Conservation (phyloP, 1,140 invertebrate species). For the Apis laboriosa region DNA sequence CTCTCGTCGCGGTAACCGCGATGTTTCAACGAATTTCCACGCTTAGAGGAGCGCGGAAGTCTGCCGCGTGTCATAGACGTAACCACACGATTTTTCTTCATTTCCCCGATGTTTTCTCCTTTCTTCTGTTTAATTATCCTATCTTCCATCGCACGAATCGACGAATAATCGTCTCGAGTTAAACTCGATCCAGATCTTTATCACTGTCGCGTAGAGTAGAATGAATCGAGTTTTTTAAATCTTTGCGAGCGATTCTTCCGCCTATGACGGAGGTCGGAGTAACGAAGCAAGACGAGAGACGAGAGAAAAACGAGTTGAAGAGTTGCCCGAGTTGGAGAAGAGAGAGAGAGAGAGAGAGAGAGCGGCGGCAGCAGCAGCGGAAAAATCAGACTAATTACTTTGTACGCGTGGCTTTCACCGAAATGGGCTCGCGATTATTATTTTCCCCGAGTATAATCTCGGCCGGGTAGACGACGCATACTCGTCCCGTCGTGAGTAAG, state of each 20-base stretch:
- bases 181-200: too few species aligned
- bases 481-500: conserved; percentile 2
- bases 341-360: neutral
- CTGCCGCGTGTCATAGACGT: conserved; percentile 17
- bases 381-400: conserved; percentile 67
- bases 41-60: neutral
- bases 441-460: conserved; percentile 62
- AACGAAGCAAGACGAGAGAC: conserved; percentile 32
- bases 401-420: conserved; percentile 63
- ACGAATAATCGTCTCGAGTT: too few species aligned
- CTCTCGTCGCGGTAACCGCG: neutral
- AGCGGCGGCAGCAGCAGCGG: conserved; percentile 16
- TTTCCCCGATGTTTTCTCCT: neutral
- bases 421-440: conserved; percentile 66
- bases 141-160: too few species aligned
- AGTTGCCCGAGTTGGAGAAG: too few species aligned
- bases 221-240: neutral
- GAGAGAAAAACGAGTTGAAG: too few species aligned
- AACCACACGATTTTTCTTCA: neutral
- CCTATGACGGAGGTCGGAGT: conserved; percentile 34
- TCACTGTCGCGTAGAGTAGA: too few species aligned
- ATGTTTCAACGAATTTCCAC: conserved; percentile 5
- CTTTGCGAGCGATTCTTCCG: neutral
- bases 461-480: conserved; percentile 34
- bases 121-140: too few species aligned